phyloP scores from a whole-genome alignment of 2,113 vertebrate genomes.

The Anser brachyrhynchus region DNA sequence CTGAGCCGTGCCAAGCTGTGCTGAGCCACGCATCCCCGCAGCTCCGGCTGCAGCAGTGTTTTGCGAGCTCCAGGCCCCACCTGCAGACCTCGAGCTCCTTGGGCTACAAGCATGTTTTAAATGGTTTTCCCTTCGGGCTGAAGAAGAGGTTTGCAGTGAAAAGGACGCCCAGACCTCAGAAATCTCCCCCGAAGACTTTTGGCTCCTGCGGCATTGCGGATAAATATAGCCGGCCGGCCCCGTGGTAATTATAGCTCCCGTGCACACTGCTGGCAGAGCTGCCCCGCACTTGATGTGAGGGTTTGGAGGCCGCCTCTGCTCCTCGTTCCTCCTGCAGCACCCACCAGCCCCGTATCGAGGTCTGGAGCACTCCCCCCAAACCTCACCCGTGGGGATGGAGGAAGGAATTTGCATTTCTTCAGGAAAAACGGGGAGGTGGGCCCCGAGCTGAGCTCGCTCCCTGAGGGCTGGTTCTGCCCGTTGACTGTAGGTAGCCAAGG shows the following conservation, averaged over 20 bases:
- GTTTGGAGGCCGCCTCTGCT: neutral
- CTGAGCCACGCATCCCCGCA: too few relatives aligned
- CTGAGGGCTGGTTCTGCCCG: neutral
- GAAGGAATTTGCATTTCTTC: neutral
- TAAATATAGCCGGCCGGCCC: slow-evolving; percentile 30
- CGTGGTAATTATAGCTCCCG: slow-evolving; percentile 37
- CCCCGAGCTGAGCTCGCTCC: neutral
- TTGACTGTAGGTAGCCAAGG: neutral
- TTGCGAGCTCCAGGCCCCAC: accelerated
- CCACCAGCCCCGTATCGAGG: neutral
- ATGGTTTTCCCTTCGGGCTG: too few relatives aligned
- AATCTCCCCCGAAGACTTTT: neutral
- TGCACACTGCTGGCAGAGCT: neutral
- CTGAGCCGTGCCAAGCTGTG: neutral
- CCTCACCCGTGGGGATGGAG: accelerated
- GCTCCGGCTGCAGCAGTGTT: accelerated
- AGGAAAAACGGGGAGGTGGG: neutral
- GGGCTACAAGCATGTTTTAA: too few relatives aligned
- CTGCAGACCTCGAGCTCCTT: accelerated
- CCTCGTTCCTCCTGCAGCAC: neutral
- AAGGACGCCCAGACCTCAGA: neutral
- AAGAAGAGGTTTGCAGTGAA: neutral
- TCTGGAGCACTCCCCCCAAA: accelerated
- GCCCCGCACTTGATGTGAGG: accelerated
- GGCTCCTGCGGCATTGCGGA: slow-evolving; percentile 7